Conservation (phyloP, 2,113 vertebrate species). For the Hymenochirus boettgeri region DNA sequence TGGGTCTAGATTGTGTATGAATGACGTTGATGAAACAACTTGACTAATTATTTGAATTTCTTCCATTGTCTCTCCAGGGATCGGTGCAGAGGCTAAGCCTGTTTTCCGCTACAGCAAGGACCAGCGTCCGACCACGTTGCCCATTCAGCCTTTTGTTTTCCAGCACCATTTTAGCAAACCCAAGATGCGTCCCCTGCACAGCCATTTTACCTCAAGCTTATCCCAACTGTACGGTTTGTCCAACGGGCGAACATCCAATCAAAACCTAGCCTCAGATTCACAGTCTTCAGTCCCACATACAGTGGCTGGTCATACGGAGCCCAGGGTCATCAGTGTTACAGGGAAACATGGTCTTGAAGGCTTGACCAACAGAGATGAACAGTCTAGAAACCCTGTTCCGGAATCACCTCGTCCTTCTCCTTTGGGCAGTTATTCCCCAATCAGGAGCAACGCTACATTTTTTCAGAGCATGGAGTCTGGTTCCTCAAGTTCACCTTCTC, state of each 20-base stretch:
- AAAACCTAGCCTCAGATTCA: slow-evolving; percentile 46
- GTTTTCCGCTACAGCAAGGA: slow-evolving; percentile 92
- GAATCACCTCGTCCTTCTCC: slow-evolving; percentile 82
- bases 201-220: slow-evolving; percentile 66
- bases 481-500: slow-evolving; percentile 69
- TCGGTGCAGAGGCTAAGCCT: slow-evolving; percentile 63
- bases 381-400: slow-evolving; percentile 45
- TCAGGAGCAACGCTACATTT: slow-evolving; percentile 68
- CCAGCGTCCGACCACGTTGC: slow-evolving; percentile 91
- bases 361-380: slow-evolving; percentile 43
- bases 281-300: slow-evolving; percentile 45
- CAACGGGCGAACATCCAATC: slow-evolving; percentile 54
- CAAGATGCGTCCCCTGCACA: slow-evolving; percentile 79
- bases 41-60: too few relatives aligned
- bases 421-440: slow-evolving; percentile 88
- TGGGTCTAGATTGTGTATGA: too few relatives aligned
- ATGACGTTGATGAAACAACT: too few relatives aligned
- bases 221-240: slow-evolving; percentile 78
- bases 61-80: slow-evolving; percentile 62
- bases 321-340: not conserved
- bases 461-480: slow-evolving; percentile 70
- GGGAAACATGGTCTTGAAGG: slow-evolving; percentile 30
- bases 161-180: slow-evolving; percentile 85
- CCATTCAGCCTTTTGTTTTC: slow-evolving; percentile 96
- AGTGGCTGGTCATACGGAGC: not conserved